Evolutionary conservation across 1,140 invertebrate species (phyloP).

Genomic region (Coelopa frigida): DNA sequence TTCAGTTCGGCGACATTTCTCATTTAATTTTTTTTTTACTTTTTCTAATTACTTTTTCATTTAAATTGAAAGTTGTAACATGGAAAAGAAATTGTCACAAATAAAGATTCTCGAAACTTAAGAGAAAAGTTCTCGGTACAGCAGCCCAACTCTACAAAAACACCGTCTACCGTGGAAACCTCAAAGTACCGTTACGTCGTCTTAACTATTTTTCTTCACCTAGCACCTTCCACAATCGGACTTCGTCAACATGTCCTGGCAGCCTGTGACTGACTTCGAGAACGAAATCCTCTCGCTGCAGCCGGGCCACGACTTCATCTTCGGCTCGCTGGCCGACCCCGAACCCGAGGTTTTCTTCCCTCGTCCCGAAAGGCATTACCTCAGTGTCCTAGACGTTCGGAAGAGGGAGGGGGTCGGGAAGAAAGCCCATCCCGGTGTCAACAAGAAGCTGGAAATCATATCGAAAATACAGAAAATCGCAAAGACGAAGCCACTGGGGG

Average conservation of each 20-base stretch:
- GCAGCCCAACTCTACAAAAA: no score
- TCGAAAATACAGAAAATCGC: constrained; percentile 29
- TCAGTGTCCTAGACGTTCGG: constrained; percentile 4
- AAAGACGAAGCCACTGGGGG: constrained; percentile 27
- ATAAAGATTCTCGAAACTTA: no score
- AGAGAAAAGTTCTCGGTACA: no score
- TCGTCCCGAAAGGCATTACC: constrained; percentile 8
- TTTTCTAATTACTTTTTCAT: no score
- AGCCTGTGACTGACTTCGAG: constrained; percentile 28
- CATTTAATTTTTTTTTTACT: no score
- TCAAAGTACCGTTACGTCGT: no score
- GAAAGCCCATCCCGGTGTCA: not conserved
- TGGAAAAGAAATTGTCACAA: no score
- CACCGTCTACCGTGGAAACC: no score
- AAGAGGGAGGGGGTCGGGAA: not conserved
- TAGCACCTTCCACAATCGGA: no score
- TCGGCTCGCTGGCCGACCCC: constrained; percentile 17
- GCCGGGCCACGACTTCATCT: constrained; percentile 21
- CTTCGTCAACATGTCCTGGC: constrained; percentile 19
- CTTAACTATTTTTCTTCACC: no score
- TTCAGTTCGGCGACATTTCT: no score
- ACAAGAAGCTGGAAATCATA: constrained; percentile 24
- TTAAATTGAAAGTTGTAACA: no score
- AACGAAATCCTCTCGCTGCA: constrained; percentile 30
- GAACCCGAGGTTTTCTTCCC: constrained; percentile 6